Evolutionary conservation across 1,140 invertebrate species (phyloP), one percentile per base, ranked within the genome.

Genomic region (Ridgeia piscesae): DNA sequence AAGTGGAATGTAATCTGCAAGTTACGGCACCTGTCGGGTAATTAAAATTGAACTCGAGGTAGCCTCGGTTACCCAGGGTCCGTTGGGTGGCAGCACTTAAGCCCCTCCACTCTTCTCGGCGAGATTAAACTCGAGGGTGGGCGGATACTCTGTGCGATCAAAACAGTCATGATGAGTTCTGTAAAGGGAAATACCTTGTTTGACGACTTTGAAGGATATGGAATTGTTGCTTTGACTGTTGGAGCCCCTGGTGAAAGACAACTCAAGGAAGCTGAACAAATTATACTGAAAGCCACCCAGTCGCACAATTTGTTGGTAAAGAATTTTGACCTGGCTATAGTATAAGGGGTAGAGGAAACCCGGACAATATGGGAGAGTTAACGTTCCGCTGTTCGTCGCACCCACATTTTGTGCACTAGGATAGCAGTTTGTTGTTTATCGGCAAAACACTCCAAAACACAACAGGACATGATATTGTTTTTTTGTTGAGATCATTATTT

Each of bases 241-340:
- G 89, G 89, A n/a, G 89, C 89, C 9, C 89, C 89, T 34, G 89
- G 89, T 8, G 89, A 9, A n/a, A 90, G 89, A 90, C 89, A 90
- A 35, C 89, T 90, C 4, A 34, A 42, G 89, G 34, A 90, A 42
- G 89, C 35, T 14, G 17, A 34, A 21, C 27, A 90, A n/a, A 90
- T 90, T 34, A 21, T 90, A 6, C 35, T 42, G 34, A 90, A 90
- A 42, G 89, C 89, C 31, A 33, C 34, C 1, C 89, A 90, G 2
- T n/a, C 58, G 58, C 11, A 77, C 0, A 77, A 77, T 21, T 77
- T 77, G 58, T 77, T 77, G 58, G 58, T 77, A 4, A 77, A 77
- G 58, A 27, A 31, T 77, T 77, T 9, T 4, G 27, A 9, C 11
- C 27, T 77, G 58, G 27, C 17, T 42, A 42, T 42, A 11, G 42